These are phyloP conservation scores for Drosophila prostipennis DNA, from an alignment of 2,888 invertebrate species.

Conservation along the genomic window DNA sequence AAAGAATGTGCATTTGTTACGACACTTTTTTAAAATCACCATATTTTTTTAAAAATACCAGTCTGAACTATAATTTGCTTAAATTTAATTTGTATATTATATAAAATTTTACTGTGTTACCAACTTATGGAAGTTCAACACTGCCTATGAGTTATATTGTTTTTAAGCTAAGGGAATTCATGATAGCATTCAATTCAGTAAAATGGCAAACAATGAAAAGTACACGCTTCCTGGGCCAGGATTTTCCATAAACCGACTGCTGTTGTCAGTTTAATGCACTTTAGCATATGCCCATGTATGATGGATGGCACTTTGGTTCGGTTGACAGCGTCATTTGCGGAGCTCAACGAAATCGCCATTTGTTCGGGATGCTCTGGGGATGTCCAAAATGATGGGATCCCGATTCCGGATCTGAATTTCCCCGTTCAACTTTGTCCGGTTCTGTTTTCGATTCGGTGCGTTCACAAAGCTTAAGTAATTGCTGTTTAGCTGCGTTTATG, in stretches of 20 bases:
- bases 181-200: not conserved
- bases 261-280: constrained; percentile 33
- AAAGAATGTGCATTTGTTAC: no score
- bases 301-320: constrained; percentile 55
- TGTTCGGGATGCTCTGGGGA: constrained; percentile 5
- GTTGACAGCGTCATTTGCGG: constrained; percentile 40
- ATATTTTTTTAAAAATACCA: no score
- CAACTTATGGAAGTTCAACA: not conserved
- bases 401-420: not conserved
- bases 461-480: constrained; percentile 65
- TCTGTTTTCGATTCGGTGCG: constrained; percentile 13
- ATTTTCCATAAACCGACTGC: constrained; percentile 28
- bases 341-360: constrained; percentile 37
- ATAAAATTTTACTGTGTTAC: no score
- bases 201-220: constrained; percentile 11
- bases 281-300: constrained; percentile 36
- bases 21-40: no score
- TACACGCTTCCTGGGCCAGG: constrained; percentile 7
- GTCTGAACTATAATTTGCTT: no score
- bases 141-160: not conserved
- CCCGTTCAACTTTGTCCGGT: not conserved
- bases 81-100: no score
- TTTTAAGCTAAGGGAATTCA: not conserved
- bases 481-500: constrained; percentile 55
- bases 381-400: constrained; percentile 5